Conservation (phyloP, 64 coral and sea anemone genomes). For the Catalaphyllia jardinei region DNA sequence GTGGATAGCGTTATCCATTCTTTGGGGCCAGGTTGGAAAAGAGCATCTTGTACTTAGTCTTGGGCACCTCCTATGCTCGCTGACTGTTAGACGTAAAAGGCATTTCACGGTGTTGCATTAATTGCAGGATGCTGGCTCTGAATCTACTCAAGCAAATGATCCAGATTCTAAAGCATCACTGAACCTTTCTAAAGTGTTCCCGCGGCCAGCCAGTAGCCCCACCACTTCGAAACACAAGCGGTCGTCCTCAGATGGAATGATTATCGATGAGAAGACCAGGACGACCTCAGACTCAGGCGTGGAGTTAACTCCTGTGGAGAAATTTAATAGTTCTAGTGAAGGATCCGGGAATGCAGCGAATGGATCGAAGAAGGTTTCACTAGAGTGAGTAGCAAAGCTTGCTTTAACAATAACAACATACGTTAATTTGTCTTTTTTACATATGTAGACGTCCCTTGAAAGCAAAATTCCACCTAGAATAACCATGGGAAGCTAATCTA, state of each 20-base stretch:
- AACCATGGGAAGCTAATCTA: too few relatives aligned
- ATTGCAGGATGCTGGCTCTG: background rate
- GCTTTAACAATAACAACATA: too few relatives aligned
- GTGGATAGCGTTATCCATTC: too few relatives aligned
- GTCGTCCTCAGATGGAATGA: conserved; percentile 71
- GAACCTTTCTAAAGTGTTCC: conserved; percentile 79
- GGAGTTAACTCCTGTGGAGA: conserved; percentile 47
- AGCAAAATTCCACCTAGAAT: too few relatives aligned
- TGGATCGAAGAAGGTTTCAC: background rate
- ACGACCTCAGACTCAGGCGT: conserved; percentile 42
- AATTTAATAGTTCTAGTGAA: conserved; percentile 70
- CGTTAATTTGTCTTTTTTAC: too few relatives aligned
- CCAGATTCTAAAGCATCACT: conserved; percentile 13
- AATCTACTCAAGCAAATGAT: background rate
- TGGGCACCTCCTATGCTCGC: too few relatives aligned
- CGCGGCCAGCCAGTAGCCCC: conserved; percentile 80
- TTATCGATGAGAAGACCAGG: conserved; percentile 32
- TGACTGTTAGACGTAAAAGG: too few relatives aligned
- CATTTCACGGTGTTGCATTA: background rate
- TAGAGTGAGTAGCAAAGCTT: conserved; percentile 36
- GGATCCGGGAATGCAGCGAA: conserved; percentile 20
- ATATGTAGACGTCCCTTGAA: too few relatives aligned
- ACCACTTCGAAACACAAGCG: conserved; percentile 65
- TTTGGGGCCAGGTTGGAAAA: too few relatives aligned
- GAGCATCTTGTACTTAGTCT: too few relatives aligned